Evolutionary conservation across 2,888 invertebrate species (phyloP).

Genomic region (Tenthredo livida): DNA sequence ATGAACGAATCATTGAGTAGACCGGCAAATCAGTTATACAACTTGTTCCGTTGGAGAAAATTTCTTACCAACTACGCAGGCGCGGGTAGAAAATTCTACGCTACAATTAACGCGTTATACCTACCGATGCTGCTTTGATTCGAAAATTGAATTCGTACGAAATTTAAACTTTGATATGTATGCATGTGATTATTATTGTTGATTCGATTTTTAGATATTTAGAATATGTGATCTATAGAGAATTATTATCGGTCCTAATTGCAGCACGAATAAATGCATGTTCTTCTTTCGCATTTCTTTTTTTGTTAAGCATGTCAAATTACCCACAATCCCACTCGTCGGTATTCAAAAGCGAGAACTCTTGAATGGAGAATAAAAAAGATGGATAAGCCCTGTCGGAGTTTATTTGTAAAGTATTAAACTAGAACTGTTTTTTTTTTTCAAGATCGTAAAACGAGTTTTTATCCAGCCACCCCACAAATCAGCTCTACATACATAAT

Average conservation of each 20-base stretch:
- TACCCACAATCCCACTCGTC: too few relatives aligned
- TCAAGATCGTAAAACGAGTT: too few relatives aligned
- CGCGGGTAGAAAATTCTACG: background rate
- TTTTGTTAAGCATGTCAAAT: background rate
- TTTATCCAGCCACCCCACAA: too few relatives aligned
- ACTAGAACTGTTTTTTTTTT: too few relatives aligned
- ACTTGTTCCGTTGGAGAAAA: background rate
- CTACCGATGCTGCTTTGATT: background rate
- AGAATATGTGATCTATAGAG: background rate
- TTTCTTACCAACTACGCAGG: background rate
- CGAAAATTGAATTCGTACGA: background rate
- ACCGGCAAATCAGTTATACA: constrained; percentile 22
- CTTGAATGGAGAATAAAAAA: too few relatives aligned
- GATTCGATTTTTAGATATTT: background rate
- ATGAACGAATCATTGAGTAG: constrained; percentile 29
- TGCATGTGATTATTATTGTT: background rate
- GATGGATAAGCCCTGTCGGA: too few relatives aligned
- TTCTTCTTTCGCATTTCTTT: background rate
- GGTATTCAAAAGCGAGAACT: too few relatives aligned
- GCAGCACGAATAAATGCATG: too few relatives aligned
- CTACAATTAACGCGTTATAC: too few relatives aligned
- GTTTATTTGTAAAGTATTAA: too few relatives aligned
- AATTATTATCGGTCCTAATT: background rate
- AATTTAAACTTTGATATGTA: background rate
- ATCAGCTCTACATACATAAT: too few relatives aligned